Evolutionary conservation across 2,113 vertebrate species (phyloP), one percentile per base, ranked within the genome.

Genomic region (Muntiacus muntjak): DNA sequence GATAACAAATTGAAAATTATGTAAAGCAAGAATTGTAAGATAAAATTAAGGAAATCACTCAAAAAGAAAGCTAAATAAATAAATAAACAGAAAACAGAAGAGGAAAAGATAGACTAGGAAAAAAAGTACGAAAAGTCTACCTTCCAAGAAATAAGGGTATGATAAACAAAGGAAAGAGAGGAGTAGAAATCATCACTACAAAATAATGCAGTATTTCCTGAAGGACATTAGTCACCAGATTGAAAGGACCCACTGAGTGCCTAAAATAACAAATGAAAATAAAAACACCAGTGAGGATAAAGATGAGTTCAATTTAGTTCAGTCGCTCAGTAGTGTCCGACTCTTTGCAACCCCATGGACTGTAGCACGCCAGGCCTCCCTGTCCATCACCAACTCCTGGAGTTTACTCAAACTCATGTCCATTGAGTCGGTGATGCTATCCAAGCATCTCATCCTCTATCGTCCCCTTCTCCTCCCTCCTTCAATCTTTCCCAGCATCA

Each of bases 341-440:
- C n/a, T 40, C 19, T 71, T 71, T 40, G n/a, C 0, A 0, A 36
- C 9, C n/a, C 67, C n/a, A 71, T 36, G 9, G 19, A 71, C 9
- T 71, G 64, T 19, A 71, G n/a, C 2, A 1, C 1, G 2, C n/a
- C n/a, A 71, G 64, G 64, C 64, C 19, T 36, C 67, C 19, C 67
- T 71, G 19, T 71, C 67, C n/a, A 71, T 36, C 67, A 71, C 10
- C n/a, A 23, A 36, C 9, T 36, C 67, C 67, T 23, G 5, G n/a
- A 71, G 19, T 71, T 36, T 71, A 71, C 19, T 23, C 5, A 0
- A 36, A 36, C n/a, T 36, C n/a, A 71, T 71, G 19, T 71, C 36
- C 64, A 23, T 12, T 36, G n/a, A 71, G 64, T 71, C 9, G 23
- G n/a, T 71, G 64, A 71, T 21, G n/a, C 64, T 19, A 23, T 71